Evolutionary conservation across 2,113 vertebrate species (phyloP), one percentile per base, ranked within the genome.

Genomic region (Xenotilapia flavipinnis): DNA sequence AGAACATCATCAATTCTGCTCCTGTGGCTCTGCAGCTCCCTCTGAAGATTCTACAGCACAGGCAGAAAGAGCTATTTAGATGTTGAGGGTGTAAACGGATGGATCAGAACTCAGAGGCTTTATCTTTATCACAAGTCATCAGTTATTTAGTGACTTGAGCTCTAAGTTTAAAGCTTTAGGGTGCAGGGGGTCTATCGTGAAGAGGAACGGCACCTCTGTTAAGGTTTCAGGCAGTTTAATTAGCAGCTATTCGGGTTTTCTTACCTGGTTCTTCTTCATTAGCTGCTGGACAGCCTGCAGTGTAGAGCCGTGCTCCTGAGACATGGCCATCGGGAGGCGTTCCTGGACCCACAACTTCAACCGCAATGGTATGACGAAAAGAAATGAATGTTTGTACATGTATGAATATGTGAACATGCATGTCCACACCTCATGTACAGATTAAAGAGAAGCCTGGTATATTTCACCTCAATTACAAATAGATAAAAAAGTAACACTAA

Each of bases 231-330:
- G 26, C 17, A 51, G 26, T 47, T 23, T 5, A 47, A n/a, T 28
- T 33, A 33, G n/a, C 7, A 0, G 4, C 49, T 70, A 10, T 40
- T 55, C 6, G 17, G 40, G 23, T 77, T 19, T 47, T 42, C 56
- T 80, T 6, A 96, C 98, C 97, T 99, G 98, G 92, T 98, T 98
- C 94, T 98, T 99, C 94, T 98, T 98, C 95, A 98, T 98, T 89
- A 97, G 95, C 92, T 98, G 97, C 92, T 98, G 97, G 12, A 99
- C 98, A 0, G 96, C 96, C 92, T 98, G 98, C 79, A 99, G 95
- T n/a, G 95, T 96, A 33, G 33, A 96, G 14, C 98, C 98, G 1
- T 96, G 95, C 60, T 99, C 98, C 26, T 97, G 97, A 87, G 95
- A 96, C 49, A 95, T 95, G 90, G 97, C 97, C 94, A 98, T 81